A percentile compares a stretch with the other conserved stretches of the same genome.
Conservation (phyloP, 1,140 invertebrate species). For the Trichonephila clavata region DNA sequence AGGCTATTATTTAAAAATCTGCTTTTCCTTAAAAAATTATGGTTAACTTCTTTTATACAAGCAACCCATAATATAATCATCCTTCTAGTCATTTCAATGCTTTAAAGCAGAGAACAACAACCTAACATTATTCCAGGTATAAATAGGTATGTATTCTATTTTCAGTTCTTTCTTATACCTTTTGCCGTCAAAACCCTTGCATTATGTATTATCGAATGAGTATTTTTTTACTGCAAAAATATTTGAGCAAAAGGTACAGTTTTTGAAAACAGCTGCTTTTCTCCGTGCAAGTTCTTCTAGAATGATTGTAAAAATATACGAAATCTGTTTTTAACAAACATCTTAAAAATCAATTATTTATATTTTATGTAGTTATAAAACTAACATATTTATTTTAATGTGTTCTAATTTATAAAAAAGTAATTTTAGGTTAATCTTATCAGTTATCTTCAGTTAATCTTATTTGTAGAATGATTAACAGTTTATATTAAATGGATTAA, state of each 20-base stretch:
- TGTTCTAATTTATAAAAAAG: no score
- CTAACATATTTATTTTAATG: no score
- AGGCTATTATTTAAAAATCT: neutral
- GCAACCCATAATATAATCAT: neutral
- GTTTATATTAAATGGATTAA: no score
- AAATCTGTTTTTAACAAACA: neutral
- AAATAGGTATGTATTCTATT: neutral
- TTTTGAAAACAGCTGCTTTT: neutral
- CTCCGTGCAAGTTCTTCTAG: neutral
- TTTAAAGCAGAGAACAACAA: neutral
- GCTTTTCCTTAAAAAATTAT: neutral
- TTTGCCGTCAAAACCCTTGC: neutral
- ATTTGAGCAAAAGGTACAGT: neutral
- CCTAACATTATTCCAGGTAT: neutral
- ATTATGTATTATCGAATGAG: conserved; percentile 23
- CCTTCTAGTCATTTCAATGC: neutral
- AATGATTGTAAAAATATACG: neutral
- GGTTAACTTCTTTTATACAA: neutral
- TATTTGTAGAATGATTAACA: no score
- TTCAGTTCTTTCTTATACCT: neutral
- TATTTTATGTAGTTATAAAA: neutral
- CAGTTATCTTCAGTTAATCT: no score
- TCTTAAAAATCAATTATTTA: neutral
- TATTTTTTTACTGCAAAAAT: neutral
- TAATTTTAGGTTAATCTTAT: no score